Evolutionary conservation across 92 coral and sea anemone species (phyloP).

Genomic region (Ricordea florida): DNA sequence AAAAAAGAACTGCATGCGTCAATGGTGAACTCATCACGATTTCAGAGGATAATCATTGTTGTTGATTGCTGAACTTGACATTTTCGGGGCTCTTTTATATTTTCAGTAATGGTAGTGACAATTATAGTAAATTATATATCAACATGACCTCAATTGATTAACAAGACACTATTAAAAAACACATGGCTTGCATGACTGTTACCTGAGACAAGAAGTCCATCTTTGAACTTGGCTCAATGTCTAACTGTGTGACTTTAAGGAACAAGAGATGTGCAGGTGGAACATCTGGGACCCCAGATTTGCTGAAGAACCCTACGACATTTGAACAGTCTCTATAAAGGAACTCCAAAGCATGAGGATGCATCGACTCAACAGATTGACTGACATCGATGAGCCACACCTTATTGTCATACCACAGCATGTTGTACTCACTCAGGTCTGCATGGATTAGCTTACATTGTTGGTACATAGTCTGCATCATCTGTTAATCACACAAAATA

Average conservation of each 20-base stretch:
- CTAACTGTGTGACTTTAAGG: slow-evolving; percentile 76
- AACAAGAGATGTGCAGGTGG: slow-evolving; percentile 77
- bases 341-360: slow-evolving; percentile 93
- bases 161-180: not conserved
- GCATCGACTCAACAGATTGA: slow-evolving; percentile 95
- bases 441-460: slow-evolving; percentile 91
- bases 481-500: slow-evolving; percentile 33
- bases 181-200: not conserved
- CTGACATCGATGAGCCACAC: slow-evolving; percentile 96
- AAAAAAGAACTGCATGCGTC: too few species aligned
- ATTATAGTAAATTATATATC: too few species aligned
- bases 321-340: slow-evolving; percentile 91
- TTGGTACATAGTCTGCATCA: slow-evolving; percentile 95
- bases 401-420: slow-evolving; percentile 84
- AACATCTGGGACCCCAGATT: slow-evolving; percentile 62
- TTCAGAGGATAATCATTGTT: too few species aligned
- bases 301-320: slow-evolving; percentile 85
- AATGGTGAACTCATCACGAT: too few species aligned
- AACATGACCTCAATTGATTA: not conserved
- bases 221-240: slow-evolving; percentile 64
- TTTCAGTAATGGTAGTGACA: too few species aligned
- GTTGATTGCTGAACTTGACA: too few species aligned
- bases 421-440: slow-evolving; percentile 97
- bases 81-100: too few species aligned
- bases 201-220: slow-evolving; percentile 81